Base-by-base conservation (phyloP, 2,797 vertebrate genomes). In the Sparidentex hasta region DNA sequence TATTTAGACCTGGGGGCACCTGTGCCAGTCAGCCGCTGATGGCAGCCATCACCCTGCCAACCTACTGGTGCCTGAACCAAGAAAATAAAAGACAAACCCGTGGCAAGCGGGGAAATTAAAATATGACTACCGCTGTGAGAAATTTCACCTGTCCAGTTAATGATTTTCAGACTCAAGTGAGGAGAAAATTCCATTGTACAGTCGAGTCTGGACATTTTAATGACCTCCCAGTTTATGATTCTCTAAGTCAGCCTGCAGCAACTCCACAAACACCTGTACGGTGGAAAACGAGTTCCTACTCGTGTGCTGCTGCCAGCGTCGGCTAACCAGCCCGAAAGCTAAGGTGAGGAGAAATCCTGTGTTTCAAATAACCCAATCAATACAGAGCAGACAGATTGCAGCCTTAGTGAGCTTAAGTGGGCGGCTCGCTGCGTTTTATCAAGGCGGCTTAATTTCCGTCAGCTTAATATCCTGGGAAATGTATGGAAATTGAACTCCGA, bases 1-100 rank as follows among this genome's bases (percentile, higher is more conserved):
- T 93, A 95, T 95, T 94, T 93, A 94, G 85, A 91, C 90, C 92
- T 17, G 75, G 81, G 89, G 90, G 88, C 88, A 92, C 82, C 89
- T 85, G 88, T 92, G 90, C 89, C 91, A 92, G 90, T 91, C 90
- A 90, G 81, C 41, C 56, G 20, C 80, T 83, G 86, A 90, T 79
- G 80, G 83, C 86, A 80, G 86, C 81, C 81, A 73, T 87, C 86
- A 83, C 83, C 83, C 82, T 75, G 82, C 86, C 79, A 76, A 77
- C 78, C 76, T 64, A 33, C 75, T 17, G 76, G 52, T 52, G 65
- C 67, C 69, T 20, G 13, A 81, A 70, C 76, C 54, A 8, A 25
- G 47, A 65, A 66, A 81, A 76, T 73, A 33, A 78, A 70, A 85
- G 76, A 75, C 82, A 59, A 75, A 83, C 82, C 18, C 61, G 65